These are phyloP conservation scores for Cyanoliseus patagonus DNA, from an alignment of 2,113 vertebrate species.

Conservation along the genomic window DNA sequence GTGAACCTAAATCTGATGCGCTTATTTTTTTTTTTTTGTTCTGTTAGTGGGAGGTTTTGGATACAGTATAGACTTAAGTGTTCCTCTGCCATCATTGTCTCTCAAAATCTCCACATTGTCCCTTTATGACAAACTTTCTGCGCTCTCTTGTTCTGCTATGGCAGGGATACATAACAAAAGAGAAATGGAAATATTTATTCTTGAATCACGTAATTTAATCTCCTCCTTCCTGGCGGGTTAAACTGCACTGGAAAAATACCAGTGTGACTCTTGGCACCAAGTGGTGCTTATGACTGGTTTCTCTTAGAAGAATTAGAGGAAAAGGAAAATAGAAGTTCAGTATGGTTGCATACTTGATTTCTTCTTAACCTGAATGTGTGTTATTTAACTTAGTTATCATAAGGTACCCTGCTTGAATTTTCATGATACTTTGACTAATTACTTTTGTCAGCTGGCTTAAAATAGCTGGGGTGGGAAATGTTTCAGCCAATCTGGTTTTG, in stretches of 20 bases:
- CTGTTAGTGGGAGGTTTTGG: not conserved
- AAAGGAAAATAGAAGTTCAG: not conserved
- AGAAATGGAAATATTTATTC: not conserved
- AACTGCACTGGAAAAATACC: not conserved
- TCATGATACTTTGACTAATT: not conserved
- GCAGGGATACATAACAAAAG: not conserved
- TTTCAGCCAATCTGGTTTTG: not conserved
- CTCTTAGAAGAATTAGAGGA: not conserved
- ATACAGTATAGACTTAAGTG: not conserved
- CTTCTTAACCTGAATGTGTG: not conserved
- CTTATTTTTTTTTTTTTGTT: not conserved
- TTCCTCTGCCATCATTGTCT: not conserved
- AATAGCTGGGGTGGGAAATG: not conserved
- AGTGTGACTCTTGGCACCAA: not conserved
- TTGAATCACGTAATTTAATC: not conserved
- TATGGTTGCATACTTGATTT: not conserved
- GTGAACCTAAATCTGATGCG: not conserved
- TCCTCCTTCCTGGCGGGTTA: not conserved
- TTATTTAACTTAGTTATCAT: not conserved
- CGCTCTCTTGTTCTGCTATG: not conserved
- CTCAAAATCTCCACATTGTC: accelerated
- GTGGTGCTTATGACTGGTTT: not conserved
- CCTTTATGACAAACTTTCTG: not conserved
- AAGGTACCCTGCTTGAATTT: not conserved
- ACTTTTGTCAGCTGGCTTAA: not conserved